A percentile compares a stretch with the other conserved stretches of the same genome.
phyloP scores from a whole-genome alignment of 2,113 vertebrate genomes.

The Pantherophis guttatus region DNA sequence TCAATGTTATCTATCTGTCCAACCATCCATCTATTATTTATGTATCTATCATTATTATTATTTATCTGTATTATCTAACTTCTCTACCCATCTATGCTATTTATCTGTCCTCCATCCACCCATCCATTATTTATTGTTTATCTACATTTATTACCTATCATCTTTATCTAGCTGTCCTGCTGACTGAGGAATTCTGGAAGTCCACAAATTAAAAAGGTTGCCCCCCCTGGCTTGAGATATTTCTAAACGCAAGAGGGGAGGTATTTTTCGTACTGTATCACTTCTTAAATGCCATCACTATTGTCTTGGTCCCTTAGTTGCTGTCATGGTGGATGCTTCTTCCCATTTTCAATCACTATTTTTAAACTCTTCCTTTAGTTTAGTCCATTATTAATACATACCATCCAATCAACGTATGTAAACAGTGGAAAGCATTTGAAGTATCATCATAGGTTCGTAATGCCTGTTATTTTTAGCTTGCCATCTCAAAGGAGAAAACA shows the following conservation, averaged over 20 bases:
- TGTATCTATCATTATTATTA: too few species aligned
- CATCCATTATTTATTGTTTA: neutral
- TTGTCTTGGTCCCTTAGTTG: neutral
- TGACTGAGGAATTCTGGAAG: neutral
- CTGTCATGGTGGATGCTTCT: conserved; percentile 20
- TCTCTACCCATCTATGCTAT: neutral
- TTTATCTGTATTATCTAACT: too few species aligned
- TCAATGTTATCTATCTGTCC: too few species aligned
- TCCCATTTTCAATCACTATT: neutral
- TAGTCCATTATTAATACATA: neutral
- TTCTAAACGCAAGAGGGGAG: neutral
- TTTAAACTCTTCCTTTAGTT: conserved; percentile 13
- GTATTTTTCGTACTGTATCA: neutral
- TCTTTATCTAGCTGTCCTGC: neutral
- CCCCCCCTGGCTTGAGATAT: neutral
- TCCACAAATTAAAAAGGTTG: neutral
- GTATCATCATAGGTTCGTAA: neutral
- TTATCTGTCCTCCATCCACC: neutral
- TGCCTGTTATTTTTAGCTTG: neutral
- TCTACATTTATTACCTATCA: neutral
- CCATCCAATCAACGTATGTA: neutral
- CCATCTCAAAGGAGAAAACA: neutral
- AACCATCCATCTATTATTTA: too few species aligned
- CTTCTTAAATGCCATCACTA: neutral
- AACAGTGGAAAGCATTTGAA: neutral